Base-by-base conservation (phyloP, 2,797 vertebrate genomes). In the Melanogrammus aeglefinus region DNA sequence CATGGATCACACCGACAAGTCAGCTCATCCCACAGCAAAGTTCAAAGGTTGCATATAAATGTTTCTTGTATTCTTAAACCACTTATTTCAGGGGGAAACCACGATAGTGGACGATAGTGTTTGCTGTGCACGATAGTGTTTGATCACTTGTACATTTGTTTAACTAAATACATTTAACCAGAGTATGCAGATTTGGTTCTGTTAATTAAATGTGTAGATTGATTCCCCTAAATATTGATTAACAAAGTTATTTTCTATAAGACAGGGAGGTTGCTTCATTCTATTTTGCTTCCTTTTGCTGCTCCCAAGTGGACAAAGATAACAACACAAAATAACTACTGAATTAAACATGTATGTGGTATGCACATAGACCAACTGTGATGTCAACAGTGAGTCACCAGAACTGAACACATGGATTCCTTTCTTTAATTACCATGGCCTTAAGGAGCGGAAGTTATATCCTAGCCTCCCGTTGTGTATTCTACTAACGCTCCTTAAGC, bases 231-330 rank as follows among this genome's bases (percentile, higher is more conserved):
- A 51, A 51, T 51, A 51, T 63, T 21, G 16, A 63, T 63, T 6
- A 63, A 63, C 51, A 63, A 18, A 63, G 51, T 63, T 63, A 51
- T 63, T 18, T 51, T 51, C 18, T n/a, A 63, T n/a, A n/a, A 63
- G 51, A 63, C 2, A 29, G 0, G 14, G 36, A 2, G 7, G 66
- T 16, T 8, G 27, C 10, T 35, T 39, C 24, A 36, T 73, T 0
- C 16, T 57, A 3, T 29, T 12, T 75, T 63, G 24, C 24, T 79
- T 1, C 44, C 69, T 73, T 83, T 75, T 90, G 77, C 83, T 90
- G 81, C 85, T 16, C 82, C 81, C 90, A 41, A 78, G 73, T 78
- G 77, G 77, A 69, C 36, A 78, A 31, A 51, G 24, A 16, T 10
- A 44, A 24, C 29, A 31, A 71, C 38, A 77, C 21, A 63, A 63